A percentile compares a stretch with the other conserved stretches of the same genome.
Conservation (phyloP, 2,888 invertebrate species). For the Dorcus hopei region DNA sequence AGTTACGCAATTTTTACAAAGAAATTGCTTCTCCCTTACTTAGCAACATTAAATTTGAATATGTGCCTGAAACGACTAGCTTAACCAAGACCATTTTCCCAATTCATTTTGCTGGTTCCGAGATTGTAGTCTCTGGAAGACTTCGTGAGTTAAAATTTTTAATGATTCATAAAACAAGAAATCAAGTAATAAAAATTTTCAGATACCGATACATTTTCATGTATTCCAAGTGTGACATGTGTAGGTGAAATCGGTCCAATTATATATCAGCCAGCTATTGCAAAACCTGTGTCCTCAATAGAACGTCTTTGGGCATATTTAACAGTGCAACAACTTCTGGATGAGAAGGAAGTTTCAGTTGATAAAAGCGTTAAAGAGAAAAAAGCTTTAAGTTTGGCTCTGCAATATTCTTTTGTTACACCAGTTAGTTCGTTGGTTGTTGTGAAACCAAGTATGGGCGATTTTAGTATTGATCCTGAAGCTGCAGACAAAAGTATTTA, state of each 20-base stretch:
- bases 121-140: slow-evolving; percentile 62
- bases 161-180: not conserved
- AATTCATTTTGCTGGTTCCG: slow-evolving; percentile 61
- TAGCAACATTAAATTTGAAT: not conserved
- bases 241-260: slow-evolving; percentile 30
- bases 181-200: not conserved
- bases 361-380: slow-evolving; percentile 45
- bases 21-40: not conserved
- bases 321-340: slow-evolving; percentile 62
- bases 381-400: slow-evolving; percentile 42
- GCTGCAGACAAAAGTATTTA: slow-evolving; percentile 32
- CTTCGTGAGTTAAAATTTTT: slow-evolving; percentile 25
- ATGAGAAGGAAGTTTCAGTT: slow-evolving; percentile 47
- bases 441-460: slow-evolving; percentile 58
- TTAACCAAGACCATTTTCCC: slow-evolving; percentile 55
- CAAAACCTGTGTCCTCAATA: slow-evolving; percentile 36
- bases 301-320: slow-evolving; percentile 63
- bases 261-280: slow-evolving; percentile 34
- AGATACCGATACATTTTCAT: not conserved
- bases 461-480: slow-evolving; percentile 52
- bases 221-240: slow-evolving; percentile 24
- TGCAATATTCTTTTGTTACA: slow-evolving; percentile 65
- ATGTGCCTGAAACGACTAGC: not conserved
- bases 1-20: slow-evolving; percentile 50
- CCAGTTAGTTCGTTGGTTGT: slow-evolving; percentile 65